Evolutionary conservation across 1,140 invertebrate species (phyloP).

Genomic region (Acyrthosiphon pisum): DNA sequence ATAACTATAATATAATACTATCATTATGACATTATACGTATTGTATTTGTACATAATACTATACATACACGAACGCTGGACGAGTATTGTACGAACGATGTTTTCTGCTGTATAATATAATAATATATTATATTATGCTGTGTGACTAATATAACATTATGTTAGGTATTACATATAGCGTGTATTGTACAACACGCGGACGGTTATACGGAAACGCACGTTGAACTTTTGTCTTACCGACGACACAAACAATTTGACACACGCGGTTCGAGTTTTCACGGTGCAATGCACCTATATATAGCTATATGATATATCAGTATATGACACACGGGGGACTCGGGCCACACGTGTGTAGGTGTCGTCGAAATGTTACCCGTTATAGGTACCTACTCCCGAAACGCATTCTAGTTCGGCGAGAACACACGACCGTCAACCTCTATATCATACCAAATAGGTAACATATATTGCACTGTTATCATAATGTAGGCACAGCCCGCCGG

Average conservation of each 20-base stretch:
- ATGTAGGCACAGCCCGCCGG: background rate
- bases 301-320: background rate
- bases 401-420: background rate
- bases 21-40: background rate
- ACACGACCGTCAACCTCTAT: background rate
- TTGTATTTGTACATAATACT: background rate
- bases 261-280: background rate
- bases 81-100: background rate
- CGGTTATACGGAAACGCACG: background rate
- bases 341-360: background rate
- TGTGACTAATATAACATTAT: background rate
- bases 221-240: constrained; percentile 6
- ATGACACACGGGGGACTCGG: too few relatives aligned
- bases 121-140: background rate
- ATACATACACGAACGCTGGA: background rate
- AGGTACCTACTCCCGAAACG: background rate
- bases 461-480: background rate
- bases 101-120: background rate
- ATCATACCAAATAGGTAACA: background rate
- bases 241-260: background rate
- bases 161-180: background rate
- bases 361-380: background rate
- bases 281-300: background rate
- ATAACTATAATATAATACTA: background rate
- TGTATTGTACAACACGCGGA: background rate